These are phyloP conservation scores for Nestor notabilis DNA, from an alignment of 2,113 vertebrate species.

Conservation along the genomic window DNA sequence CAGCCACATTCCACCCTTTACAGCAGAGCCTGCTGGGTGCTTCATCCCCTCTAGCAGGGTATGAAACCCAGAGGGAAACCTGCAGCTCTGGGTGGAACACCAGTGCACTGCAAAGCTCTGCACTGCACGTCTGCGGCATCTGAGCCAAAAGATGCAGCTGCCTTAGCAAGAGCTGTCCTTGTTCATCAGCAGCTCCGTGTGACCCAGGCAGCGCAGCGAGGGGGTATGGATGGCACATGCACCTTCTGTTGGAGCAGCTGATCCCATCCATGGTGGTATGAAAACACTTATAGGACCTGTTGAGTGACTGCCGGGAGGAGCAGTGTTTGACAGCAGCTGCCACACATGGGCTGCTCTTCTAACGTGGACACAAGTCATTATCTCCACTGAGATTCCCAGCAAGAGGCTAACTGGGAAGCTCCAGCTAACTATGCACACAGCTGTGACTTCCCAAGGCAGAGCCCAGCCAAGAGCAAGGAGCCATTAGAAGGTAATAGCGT, in stretches of 20 bases:
- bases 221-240: background rate
- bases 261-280: background rate
- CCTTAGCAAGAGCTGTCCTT: background rate
- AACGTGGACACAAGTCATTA: background rate
- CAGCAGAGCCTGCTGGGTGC: background rate
- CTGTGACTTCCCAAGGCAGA: conserved; percentile 5
- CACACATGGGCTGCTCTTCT: background rate
- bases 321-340: conserved; percentile 21
- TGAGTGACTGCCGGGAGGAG: conserved; percentile 26
- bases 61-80: background rate
- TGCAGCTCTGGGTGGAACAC: background rate
- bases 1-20: background rate
- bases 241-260: conserved; percentile 63
- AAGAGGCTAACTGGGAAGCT: conserved; percentile 45
- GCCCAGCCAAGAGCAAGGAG: conserved; percentile 57
- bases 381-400: conserved; percentile 54
- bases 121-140: background rate
- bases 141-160: background rate
- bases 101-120: background rate
- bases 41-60: background rate
- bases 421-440: conserved; percentile 3
- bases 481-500: conserved; percentile 57
- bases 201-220: background rate
- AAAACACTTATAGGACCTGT: background rate
- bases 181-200: background rate